Evolutionary conservation across 2,113 vertebrate species (phyloP).

Genomic region (Sula dactylatra): DNA sequence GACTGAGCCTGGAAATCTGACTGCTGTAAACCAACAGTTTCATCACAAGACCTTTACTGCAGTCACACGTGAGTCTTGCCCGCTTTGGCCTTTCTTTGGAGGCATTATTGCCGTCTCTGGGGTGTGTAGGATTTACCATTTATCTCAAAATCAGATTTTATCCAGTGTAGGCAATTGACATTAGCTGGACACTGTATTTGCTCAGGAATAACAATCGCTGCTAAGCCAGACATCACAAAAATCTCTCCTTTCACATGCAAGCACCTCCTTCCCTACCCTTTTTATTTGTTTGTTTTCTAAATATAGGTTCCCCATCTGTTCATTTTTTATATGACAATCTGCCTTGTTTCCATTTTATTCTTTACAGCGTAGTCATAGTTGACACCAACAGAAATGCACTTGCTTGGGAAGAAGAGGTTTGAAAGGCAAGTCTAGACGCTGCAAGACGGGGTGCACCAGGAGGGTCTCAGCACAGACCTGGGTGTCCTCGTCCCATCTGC

Average conservation of each 20-base stretch:
- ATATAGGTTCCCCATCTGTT: not conserved
- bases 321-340: not conserved
- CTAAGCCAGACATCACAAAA: not conserved
- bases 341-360: not conserved
- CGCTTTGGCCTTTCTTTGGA: rapidly evolving
- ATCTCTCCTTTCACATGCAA: not conserved
- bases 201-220: not conserved
- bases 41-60: not conserved
- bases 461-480: rapidly evolving
- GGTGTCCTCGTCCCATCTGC: rapidly evolving
- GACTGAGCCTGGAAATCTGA: not conserved
- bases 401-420: not conserved
- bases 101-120: rapidly evolving
- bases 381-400: not conserved
- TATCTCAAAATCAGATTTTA: constrained; percentile 16
- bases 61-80: not conserved
- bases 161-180: not conserved
- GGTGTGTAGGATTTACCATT: not conserved
- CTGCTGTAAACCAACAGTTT: not conserved
- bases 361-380: rapidly evolving
- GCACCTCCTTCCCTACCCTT: not conserved
- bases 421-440: not conserved
- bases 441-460: rapidly evolving
- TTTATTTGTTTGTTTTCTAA: not conserved
- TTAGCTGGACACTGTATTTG: not conserved